phyloP scores from a whole-genome alignment of 2,797 vertebrate genomes.

The Tympanoctomys barrerae region DNA sequence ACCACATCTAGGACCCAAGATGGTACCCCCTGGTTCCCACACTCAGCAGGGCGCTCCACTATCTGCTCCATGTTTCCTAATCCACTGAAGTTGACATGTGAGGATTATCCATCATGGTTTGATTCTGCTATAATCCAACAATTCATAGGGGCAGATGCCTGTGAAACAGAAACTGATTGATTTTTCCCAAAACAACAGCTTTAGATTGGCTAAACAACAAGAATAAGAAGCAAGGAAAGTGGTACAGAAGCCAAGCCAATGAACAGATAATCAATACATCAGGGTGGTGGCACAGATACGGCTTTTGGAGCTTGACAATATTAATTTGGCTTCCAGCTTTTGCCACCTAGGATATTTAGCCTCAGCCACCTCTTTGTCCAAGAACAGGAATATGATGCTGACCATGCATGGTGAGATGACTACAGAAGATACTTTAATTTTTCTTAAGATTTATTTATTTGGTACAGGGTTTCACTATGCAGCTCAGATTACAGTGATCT shows the following conservation, averaged over 20 bases:
- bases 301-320: too few relatives aligned
- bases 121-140: neutral
- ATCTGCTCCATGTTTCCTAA: neutral
- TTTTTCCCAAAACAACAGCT: neutral
- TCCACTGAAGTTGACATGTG: neutral
- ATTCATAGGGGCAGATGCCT: neutral
- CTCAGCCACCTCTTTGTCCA: fast-evolving
- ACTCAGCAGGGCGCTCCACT: neutral
- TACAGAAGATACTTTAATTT: too few relatives aligned
- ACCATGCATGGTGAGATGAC: neutral
- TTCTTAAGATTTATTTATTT: too few relatives aligned
- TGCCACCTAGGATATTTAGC: neutral
- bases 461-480: too few relatives aligned
- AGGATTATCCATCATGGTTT: neutral
- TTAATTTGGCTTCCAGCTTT: neutral
- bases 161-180: neutral
- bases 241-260: neutral
- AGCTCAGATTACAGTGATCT: too few relatives aligned
- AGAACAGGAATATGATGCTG: neutral
- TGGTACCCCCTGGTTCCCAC: neutral
- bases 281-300: fast-evolving
- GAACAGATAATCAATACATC: fast-evolving
- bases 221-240: neutral
- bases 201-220: neutral
- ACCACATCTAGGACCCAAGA: neutral